phyloP scores from a whole-genome alignment of 2,888 invertebrate genomes.

The Drosophila cyrtoloma region DNA sequence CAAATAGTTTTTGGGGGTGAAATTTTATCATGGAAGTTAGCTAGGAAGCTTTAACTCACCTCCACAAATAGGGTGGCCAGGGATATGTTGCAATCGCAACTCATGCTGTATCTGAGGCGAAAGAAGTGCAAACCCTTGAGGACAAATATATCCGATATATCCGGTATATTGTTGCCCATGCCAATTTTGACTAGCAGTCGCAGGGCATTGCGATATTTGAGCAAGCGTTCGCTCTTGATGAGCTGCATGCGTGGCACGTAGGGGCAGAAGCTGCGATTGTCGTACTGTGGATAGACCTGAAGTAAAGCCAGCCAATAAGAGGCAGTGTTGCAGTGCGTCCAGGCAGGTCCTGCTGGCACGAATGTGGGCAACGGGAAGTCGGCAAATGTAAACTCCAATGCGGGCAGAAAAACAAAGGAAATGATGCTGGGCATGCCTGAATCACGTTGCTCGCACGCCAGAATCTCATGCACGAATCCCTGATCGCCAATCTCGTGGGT shows the following conservation, averaged over 20 bases:
- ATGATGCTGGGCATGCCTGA: slow-evolving; percentile 59
- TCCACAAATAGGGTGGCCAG: slow-evolving; percentile 58
- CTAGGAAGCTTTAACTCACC: slow-evolving; percentile 29
- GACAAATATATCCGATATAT: slow-evolving; percentile 61
- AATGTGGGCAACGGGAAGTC: slow-evolving; percentile 55
- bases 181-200: slow-evolving; percentile 61
- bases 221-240: slow-evolving; percentile 52
- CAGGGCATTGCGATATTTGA: slow-evolving; percentile 61
- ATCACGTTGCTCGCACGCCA: slow-evolving; percentile 56
- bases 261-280: slow-evolving; percentile 65
- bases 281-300: slow-evolving; percentile 60
- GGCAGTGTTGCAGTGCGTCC: slow-evolving; percentile 50
- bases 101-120: slow-evolving; percentile 53
- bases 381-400: slow-evolving; percentile 51
- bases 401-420: slow-evolving; percentile 64
- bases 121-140: slow-evolving; percentile 63
- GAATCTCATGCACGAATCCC: slow-evolving; percentile 63
- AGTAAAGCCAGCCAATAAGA: slow-evolving; percentile 60
- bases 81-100: slow-evolving; percentile 61
- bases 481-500: slow-evolving; percentile 68
- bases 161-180: slow-evolving; percentile 52
- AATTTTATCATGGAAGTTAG: background rate
- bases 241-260: slow-evolving; percentile 65
- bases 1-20: background rate
- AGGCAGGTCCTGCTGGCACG: slow-evolving; percentile 51